A percentile compares a stretch with the other conserved stretches of the same genome.
These are phyloP conservation scores for Steatocranus sp. DNA, from an alignment of 2,797 vertebrate genomes.

Conservation along the genomic window DNA sequence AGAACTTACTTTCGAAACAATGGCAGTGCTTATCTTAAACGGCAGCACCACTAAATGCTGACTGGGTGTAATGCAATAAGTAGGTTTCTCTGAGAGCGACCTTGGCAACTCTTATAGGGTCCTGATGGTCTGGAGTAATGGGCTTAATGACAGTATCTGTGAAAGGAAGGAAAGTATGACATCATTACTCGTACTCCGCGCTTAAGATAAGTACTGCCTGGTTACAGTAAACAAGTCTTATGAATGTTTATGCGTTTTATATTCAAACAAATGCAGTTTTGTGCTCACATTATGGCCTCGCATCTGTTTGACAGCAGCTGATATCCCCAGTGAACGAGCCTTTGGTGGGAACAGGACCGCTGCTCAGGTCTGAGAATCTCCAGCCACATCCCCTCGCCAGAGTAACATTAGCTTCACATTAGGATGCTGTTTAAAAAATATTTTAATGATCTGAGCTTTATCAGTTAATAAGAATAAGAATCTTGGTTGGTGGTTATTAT, in stretches of 20 bases:
- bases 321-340: not conserved
- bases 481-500: not conserved
- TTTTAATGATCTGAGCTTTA: not conserved
- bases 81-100: not conserved
- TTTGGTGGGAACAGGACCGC: not conserved
- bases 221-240: not conserved
- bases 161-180: conserved; percentile 44
- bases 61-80: not conserved
- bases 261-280: not conserved
- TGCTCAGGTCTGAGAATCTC: not conserved
- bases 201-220: not conserved
- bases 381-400: not conserved
- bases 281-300: not conserved
- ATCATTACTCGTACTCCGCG: not conserved
- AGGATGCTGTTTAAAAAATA: not conserved
- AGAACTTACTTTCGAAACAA: not conserved
- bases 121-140: not conserved
- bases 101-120: not conserved
- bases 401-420: not conserved
- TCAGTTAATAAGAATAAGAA: fast-evolving
- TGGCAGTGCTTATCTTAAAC: not conserved
- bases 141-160: not conserved
- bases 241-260: not conserved
- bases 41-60: not conserved
- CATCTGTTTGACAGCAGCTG: not conserved